Conservation (phyloP, 2,888 invertebrate genomes). For the Esperia sulphurella region DNA sequence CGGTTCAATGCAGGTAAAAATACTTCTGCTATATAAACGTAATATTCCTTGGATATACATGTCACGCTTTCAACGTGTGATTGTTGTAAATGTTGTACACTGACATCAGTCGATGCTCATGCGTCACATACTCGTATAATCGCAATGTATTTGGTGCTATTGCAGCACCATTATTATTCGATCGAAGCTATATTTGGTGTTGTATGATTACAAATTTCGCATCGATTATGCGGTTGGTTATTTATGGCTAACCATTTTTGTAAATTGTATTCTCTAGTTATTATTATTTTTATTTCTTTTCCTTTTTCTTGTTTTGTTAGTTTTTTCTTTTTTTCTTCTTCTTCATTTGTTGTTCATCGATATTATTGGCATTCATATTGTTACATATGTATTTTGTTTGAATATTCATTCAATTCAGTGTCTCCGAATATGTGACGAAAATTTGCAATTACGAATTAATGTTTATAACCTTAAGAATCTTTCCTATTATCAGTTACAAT, state of each 20-base stretch:
- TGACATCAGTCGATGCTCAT: neutral
- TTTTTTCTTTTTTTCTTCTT: too few relatives aligned
- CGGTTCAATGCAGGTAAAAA: too few relatives aligned
- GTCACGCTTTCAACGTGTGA: neutral
- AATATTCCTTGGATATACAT: neutral
- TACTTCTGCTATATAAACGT: too few relatives aligned
- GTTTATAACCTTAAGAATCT: neutral
- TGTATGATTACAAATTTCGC: slow-evolving; percentile 36
- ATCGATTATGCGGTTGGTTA: slow-evolving; percentile 12
- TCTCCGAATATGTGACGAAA: neutral
- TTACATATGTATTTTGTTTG: neutral
- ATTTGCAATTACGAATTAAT: too few relatives aligned
- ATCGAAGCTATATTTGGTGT: slow-evolving; percentile 34
- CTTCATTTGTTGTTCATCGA: slow-evolving; percentile 3
- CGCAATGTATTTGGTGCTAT: slow-evolving; percentile 1
- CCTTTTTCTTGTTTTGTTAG: too few relatives aligned
- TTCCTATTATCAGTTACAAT: neutral
- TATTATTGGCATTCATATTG: neutral
- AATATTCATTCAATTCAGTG: neutral
- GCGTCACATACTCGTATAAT: slow-evolving; percentile 1
- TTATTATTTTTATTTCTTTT: too few relatives aligned
- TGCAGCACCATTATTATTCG: slow-evolving; percentile 11
- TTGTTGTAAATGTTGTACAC: neutral
- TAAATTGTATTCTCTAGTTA: too few relatives aligned
- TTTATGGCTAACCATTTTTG: slow-evolving; percentile 3